A percentile compares a stretch with the other conserved stretches of the same genome.
phyloP scores from a whole-genome alignment of 2,888 invertebrate species.

The Sclerodermus sp. region DNA sequence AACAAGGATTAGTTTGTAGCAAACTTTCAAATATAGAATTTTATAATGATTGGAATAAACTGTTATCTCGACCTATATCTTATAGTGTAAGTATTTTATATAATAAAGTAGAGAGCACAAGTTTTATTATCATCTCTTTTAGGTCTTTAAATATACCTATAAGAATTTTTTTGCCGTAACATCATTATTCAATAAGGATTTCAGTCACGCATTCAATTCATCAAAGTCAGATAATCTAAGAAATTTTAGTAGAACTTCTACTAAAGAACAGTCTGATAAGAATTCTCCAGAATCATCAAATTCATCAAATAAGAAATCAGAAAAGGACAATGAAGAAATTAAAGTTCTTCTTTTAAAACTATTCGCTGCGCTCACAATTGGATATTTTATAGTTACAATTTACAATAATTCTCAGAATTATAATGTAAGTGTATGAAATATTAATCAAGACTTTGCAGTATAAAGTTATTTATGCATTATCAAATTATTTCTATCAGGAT shows the following conservation, averaged over 20 bases:
- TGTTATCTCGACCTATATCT: not conserved
- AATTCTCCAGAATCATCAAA: constrained; percentile 16
- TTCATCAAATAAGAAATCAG: constrained; percentile 30
- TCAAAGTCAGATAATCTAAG: constrained; percentile 6
- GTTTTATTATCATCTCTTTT: not conserved
- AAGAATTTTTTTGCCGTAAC: not conserved
- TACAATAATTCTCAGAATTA: no score
- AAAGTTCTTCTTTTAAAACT: constrained; percentile 28
- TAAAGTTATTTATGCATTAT: not conserved
- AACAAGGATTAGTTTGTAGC: constrained; percentile 9
- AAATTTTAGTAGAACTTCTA: constrained; percentile 29
- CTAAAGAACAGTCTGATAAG: constrained; percentile 15
- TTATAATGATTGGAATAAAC: no score
- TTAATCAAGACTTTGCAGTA: no score
- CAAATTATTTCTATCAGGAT: constrained; percentile 2
- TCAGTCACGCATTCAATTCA: no score
- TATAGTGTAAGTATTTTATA: not conserved
- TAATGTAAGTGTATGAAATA: no score
- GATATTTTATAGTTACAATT: no score
- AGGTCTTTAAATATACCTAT: not conserved
- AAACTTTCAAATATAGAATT: not conserved
- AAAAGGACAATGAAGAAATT: constrained; percentile 27
- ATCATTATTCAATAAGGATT: no score
- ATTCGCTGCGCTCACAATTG: not conserved
- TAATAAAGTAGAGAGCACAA: not conserved